Evolutionary conservation across 2,113 vertebrate species (phyloP).

Genomic region (Pituophis catenifer): DNA sequence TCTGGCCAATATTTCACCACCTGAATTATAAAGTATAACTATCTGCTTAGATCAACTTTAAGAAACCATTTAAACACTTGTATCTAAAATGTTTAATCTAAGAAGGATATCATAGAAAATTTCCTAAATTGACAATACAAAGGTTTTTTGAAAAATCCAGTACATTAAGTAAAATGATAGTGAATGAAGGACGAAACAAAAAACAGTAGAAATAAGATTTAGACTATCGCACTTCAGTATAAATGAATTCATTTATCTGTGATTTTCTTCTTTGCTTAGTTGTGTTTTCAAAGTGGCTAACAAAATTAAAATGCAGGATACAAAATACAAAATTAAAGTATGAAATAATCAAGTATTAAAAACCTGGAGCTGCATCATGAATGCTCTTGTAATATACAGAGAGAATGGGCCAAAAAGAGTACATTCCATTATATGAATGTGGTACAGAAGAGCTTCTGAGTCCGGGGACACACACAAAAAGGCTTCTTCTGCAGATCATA

Average conservation of each 20-base stretch:
- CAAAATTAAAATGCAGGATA: background rate
- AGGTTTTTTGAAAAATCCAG: background rate
- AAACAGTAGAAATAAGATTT: background rate
- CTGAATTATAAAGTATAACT: conserved; percentile 66
- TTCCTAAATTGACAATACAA: background rate
- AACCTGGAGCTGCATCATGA: background rate
- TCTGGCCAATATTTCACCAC: conserved; percentile 99
- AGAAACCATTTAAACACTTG: background rate
- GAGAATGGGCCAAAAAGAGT: background rate
- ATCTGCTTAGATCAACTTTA: background rate
- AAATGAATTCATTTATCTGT: background rate
- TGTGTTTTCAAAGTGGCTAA: background rate
- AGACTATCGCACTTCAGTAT: background rate
- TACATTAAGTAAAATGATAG: background rate
- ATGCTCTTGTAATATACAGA: background rate
- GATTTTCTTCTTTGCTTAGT: background rate
- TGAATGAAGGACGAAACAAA: background rate
- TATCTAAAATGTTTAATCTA: conserved; percentile 8
- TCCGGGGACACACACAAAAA: background rate
- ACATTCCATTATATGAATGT: background rate
- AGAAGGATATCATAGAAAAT: background rate
- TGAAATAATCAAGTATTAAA: background rate
- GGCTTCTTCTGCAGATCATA: background rate
- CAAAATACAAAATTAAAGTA: background rate
- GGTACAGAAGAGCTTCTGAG: background rate